A percentile compares a stretch with the other conserved stretches of the same genome.
Evolutionary conservation across 1,140 invertebrate genomes (phyloP).

Genomic region (Tetramorium simillimum): DNA sequence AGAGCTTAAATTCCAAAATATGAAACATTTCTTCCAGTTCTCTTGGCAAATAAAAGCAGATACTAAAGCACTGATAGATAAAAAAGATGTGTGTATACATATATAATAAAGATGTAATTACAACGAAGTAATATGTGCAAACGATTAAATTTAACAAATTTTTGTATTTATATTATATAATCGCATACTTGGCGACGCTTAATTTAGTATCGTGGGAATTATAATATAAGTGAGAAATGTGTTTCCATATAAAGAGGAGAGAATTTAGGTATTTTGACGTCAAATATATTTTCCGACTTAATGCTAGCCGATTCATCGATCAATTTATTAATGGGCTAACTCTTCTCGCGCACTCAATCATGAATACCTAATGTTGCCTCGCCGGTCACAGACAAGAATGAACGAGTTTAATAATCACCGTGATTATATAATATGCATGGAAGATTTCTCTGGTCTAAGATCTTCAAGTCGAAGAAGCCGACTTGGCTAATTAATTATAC

Average conservation of each 20-base stretch:
- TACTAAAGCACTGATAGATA: neutral
- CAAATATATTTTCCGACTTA: constrained; percentile 31
- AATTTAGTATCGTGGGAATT: neutral
- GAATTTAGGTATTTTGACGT: constrained; percentile 32
- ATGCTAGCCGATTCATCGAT: constrained; percentile 70
- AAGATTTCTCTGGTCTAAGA: constrained; percentile 43
- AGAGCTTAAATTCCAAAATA: neutral
- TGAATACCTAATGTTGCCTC: constrained; percentile 68
- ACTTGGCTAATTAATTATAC: constrained; percentile 35
- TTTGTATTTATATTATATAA: neutral
- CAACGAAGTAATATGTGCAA: neutral
- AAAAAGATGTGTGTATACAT: neutral
- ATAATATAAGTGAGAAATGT: neutral
- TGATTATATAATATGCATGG: constrained; percentile 51
- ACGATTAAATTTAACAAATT: neutral
- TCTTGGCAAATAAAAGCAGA: neutral
- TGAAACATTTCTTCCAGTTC: neutral
- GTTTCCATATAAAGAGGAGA: neutral
- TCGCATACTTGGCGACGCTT: neutral
- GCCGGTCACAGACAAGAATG: constrained; percentile 46
- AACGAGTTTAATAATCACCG: constrained; percentile 65
- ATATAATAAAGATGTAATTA: neutral
- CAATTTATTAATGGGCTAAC: constrained; percentile 72
- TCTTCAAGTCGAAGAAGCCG: constrained; percentile 1
- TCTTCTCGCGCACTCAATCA: constrained; percentile 69